Conservation (phyloP, 2,113 vertebrate species). For the Epinephelus cyanopodus region DNA sequence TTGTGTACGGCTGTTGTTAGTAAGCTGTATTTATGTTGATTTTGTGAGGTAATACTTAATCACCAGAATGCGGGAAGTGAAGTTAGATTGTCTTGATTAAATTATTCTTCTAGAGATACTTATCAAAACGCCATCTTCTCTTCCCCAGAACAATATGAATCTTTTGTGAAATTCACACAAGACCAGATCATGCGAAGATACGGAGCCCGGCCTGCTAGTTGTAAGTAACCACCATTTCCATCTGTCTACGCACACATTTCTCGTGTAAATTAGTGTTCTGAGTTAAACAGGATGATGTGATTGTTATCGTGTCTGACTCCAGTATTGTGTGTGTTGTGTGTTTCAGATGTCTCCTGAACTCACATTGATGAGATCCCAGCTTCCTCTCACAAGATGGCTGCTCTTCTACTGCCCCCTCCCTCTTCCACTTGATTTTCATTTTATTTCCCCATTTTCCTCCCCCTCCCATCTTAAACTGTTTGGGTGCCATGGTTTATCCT, state of each 20-base stretch:
- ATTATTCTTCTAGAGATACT: too few species aligned
- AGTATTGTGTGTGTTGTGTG: background rate
- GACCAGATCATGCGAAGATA: constrained; percentile 96
- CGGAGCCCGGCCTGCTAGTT: constrained; percentile 91
- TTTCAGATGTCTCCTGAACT: constrained; percentile 93
- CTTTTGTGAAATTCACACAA: constrained; percentile 97
- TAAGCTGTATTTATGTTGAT: background rate
- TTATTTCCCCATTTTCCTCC: constrained; percentile 54
- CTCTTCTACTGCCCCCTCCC: constrained; percentile 77
- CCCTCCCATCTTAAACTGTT: constrained; percentile 72
- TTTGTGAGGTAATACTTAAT: background rate
- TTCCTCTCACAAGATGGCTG: constrained; percentile 87
- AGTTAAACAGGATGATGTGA: background rate
- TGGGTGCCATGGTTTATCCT: constrained; percentile 89
- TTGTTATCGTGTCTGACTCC: background rate
- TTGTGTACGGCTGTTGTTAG: background rate
- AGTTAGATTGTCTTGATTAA: too few species aligned
- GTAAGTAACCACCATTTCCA: constrained; percentile 78
- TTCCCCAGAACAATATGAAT: constrained; percentile 93
- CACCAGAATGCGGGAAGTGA: background rate
- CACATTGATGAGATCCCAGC: constrained; percentile 79
- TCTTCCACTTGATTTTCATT: constrained; percentile 71
- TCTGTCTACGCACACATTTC: background rate
- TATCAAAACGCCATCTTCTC: background rate
- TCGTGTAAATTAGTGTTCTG: background rate